Conservation (phyloP, 2,888 invertebrate species). For the Drosophila stalkeri region DNA sequence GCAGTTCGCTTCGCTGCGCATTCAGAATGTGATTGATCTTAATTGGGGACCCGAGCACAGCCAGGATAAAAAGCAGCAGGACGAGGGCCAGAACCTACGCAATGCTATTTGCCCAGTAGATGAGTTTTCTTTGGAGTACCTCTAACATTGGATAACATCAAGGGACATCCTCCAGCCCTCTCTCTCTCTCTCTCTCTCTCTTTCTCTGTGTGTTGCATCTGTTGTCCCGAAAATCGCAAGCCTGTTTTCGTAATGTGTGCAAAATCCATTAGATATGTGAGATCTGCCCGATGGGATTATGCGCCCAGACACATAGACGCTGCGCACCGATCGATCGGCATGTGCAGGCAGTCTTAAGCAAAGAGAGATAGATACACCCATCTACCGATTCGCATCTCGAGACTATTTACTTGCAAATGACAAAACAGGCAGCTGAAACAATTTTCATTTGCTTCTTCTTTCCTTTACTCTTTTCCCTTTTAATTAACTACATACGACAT, state of each 20-base stretch:
- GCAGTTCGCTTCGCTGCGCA: conserved; percentile 57
- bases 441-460: neutral
- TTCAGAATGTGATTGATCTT: conserved; percentile 75
- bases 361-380: neutral
- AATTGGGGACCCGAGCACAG: conserved; percentile 58
- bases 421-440: conserved; percentile 18
- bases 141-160: conserved; percentile 57
- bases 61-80: conserved; percentile 16
- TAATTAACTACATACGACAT: neutral
- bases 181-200: conserved; percentile 12
- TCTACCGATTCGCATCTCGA: conserved; percentile 4
- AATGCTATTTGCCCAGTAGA: conserved; percentile 53
- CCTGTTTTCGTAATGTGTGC: conserved; percentile 63
- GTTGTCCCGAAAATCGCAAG: conserved; percentile 49
- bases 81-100: conserved; percentile 17
- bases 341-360: conserved; percentile 16
- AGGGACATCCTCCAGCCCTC: conserved; percentile 36
- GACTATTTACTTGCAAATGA: conserved; percentile 5
- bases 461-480: neutral
- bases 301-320: conserved; percentile 31
- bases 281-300: conserved; percentile 69
- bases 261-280: conserved; percentile 77
- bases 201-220: conserved; percentile 21
- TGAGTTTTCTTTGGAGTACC: conserved; percentile 43
- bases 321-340: conserved; percentile 14